Base-by-base conservation (phyloP, 2,888 invertebrate genomes). In the Mechanitis messenoides region DNA sequence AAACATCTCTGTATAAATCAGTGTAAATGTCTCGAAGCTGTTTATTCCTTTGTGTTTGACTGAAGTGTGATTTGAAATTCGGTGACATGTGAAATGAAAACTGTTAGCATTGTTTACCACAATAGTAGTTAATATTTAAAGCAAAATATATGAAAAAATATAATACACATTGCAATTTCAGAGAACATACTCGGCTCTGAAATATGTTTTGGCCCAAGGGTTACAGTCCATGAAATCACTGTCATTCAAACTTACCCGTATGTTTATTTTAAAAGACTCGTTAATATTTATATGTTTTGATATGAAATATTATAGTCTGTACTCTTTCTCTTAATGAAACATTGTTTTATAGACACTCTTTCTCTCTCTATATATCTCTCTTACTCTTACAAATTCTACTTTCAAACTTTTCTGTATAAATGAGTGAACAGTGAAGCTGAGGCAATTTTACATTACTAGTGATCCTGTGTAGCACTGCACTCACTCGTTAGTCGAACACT, bases 11-110 rank as follows among this genome's bases (percentile, higher is more conserved):
- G 31, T 2, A 9, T 31, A 31, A 28, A 31, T 11, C 7, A 50
- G 28, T 11, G 9, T 31, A 35, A 35, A 31, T 50, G 50, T 50
- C 7, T 50, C 50, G 50, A 31, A 7, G 31, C 28, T 50, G 50
- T 50, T 50, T 31, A 50, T 11, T 42, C 3, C 11, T 42, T 9
- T 42, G 42, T 42, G 9, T 57, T 28, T 35, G 57, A 35, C 47
- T 33, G 9, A 57, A 47, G 7, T 50, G 28, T 58, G 12, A 58
- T 42, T 7, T 55, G 46, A 55, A 59, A 38, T 50, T 46, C 47
- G 31, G 31, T 20, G 4, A 28, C 11, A 31, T 31, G 7, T 28
- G 4, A 50, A 50, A 50, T 50, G 31, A 50, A 50, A 31, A 5
- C 28, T 50, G 31, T 7, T 3, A 50, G 28, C 50, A 28, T 31